Base-by-base conservation (phyloP, 2,888 invertebrate species). In the Napeogenes sylphis region DNA sequence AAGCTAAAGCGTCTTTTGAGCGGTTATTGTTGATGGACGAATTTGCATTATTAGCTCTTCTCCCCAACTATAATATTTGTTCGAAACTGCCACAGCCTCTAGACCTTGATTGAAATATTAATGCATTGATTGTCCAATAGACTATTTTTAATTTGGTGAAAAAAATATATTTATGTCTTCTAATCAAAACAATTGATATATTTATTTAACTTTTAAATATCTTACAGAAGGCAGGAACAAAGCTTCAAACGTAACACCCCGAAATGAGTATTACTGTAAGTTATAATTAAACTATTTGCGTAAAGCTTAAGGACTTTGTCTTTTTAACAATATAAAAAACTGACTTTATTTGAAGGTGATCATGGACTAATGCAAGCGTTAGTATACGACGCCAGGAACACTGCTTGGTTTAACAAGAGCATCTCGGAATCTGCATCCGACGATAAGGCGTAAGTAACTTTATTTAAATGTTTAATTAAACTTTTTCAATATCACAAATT, bases 371-470 rank as follows among this genome's bases (percentile, higher is more conserved):
- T 98, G 83, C 94, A 95, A 78, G 95, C 96, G 59, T 87, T 98
- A 58, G 95, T 97, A 2, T 97, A 95, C 77, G 98, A 98, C 82
- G 97, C 97, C 8, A 93, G 95, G 78, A 95, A 95, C 70, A 97
- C 98, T 2, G 93, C 94, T 70, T 96, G 96, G 94, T 97, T 97
- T 81, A 94, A 95, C 71, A 93, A 94, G 70, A 95, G 95, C 78
- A 94, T 94, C 71, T 94, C 94, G 58, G 92, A 92, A 57, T 94
- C 93, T 51, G 93, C 93, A 30, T 94, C 94, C 67, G 95, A 95
- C 71, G 95, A 95, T 51, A 90, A 88, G 66, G 90, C 89, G 90
- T 90, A 84, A 88, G 89, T 85, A 64, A 60, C 30, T 12, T 30
- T 51, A 30, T 21, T 30, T 30, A n/a, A 51, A 51, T 51, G 8